Evolutionary conservation across 64 coral and sea anemone genomes (phyloP), one percentile per base, ranked within the genome.

Genomic region (Actinia equina): DNA sequence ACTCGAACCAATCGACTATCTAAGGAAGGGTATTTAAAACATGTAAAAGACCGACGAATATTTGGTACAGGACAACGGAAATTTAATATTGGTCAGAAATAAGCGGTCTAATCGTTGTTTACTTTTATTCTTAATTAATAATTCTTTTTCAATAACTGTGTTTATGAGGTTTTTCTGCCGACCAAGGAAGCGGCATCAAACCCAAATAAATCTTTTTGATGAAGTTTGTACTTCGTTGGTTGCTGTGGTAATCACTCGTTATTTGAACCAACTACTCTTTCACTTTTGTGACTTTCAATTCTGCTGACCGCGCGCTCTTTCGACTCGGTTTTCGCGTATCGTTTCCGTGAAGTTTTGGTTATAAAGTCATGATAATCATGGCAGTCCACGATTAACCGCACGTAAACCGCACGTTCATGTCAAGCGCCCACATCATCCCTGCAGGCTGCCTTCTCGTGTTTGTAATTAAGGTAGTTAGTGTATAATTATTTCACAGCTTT

Each of bases 111-210:
- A 85, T 85, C n/a, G 59, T 8, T 85, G 83, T 85, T 85, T 54
- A 85, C 83, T 53, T 44, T 37, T 43, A 58, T 44, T 85, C 83
- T 60, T 63, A 85, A 85, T 57, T 63, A 85, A 85, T 85, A 85
- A 85, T 85, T 85, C 55, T 82, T 85, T 58, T 85, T 85, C 83
- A 85, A 85, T 85, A 85, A 59, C 83, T 57, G 7, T 85, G 83
- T 60, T 85, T 54, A 85, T 85, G 78, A 81, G 78, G 42, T 18
- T 44, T 14, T 52, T 52, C 45, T 81, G 78, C 78, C 59, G 83
- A 85, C 30, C 45, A 4, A 52, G 25, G 53, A 51, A 57, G 44
- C 80, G 80, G 80, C 45, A 26, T 51, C 53, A 0, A 26, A 15
- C 44, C 53, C 80, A 82, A 82, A 82, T 8, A 44, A 49, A 82